Base-by-base conservation (phyloP, 2,797 vertebrate genomes). In the Lithobates pipiens region DNA sequence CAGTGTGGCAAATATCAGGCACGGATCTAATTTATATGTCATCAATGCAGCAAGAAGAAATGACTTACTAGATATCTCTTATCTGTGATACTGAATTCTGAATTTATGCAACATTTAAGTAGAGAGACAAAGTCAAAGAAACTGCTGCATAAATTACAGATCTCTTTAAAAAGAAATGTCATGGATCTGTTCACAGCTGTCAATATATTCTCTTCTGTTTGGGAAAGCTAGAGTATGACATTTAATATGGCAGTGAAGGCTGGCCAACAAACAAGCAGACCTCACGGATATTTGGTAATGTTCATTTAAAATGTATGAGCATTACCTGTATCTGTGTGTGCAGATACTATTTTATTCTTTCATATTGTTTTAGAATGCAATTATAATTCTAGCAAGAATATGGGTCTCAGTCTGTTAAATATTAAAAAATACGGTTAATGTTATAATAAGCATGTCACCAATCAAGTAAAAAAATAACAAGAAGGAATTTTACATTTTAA, bases 31-130 rank as follows among this genome's bases (percentile, higher is more conserved):
- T 70, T 32, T 34, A 21, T 39, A 21, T 68, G n/a, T 79, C n/a
- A 77, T 11, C 6, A 77, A 15, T 63, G 11, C 15, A 80, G 18
- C 3, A 69, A n/a, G 36, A 23, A 61, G 25, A 72, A 72, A 9
- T 57, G n/a, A 70, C 25, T 50, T 50, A 54, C 50, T 11, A 57
- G 27, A 80, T 54, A 50, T 9, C 67, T 13, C 10, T 81, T 36
- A 72, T 10, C 57, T 23, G 46, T 39, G 34, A 1, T 18, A 42
- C 9, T 61, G n/a, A n/a, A n/a, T 63, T 72, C 50, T 72, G 46
- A 80, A 71, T 72, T 54, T 80, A 80, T 80, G 7, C 68, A 81
- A 54, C 32, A 15, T 34, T 44, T 54, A 71, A 80, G 29, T 39
- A 36, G 44, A 11, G 36, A 36, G 36, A 36, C 32, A 54, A 27